Percentiles rank a stretch among this genome's conserved stretches.
phyloP scores from a whole-genome alignment of 2,113 vertebrate genomes.

The Dinomys branickii region DNA sequence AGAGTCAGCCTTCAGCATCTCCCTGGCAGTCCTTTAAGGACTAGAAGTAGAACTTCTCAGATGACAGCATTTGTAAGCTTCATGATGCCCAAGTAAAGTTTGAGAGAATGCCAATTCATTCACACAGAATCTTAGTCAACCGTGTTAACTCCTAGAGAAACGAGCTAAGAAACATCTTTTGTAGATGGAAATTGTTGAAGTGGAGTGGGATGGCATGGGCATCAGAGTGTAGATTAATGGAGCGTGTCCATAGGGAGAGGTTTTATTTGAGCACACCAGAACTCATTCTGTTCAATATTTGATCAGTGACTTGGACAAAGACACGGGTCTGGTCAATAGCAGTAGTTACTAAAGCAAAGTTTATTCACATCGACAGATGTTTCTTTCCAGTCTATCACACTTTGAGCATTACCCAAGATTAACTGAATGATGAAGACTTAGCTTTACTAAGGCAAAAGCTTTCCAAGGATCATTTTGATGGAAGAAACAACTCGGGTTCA shows the following conservation, averaged over 20 bases:
- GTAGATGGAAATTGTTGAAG: background rate
- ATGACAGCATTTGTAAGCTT: background rate
- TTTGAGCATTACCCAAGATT: background rate
- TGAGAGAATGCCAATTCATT: background rate
- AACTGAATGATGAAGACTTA: background rate
- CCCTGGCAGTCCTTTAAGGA: background rate
- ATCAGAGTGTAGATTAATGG: background rate
- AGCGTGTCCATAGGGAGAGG: background rate
- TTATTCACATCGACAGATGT: background rate
- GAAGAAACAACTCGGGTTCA: background rate
- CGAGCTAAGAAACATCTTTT: background rate
- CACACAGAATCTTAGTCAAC: too few species aligned
- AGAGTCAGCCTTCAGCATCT: background rate
- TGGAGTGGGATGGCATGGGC: rapidly evolving
- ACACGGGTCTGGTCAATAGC: background rate
- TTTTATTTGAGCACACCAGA: background rate
- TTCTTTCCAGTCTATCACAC: background rate
- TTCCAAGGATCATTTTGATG: background rate
- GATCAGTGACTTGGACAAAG: background rate
- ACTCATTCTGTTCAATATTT: background rate
- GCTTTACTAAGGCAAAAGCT: background rate
- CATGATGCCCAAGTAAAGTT: background rate
- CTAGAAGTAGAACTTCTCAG: background rate
- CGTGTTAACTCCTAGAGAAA: background rate
- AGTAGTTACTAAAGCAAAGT: background rate